phyloP scores from a whole-genome alignment of 1,140 invertebrate species.

The Magallana gigas region DNA sequence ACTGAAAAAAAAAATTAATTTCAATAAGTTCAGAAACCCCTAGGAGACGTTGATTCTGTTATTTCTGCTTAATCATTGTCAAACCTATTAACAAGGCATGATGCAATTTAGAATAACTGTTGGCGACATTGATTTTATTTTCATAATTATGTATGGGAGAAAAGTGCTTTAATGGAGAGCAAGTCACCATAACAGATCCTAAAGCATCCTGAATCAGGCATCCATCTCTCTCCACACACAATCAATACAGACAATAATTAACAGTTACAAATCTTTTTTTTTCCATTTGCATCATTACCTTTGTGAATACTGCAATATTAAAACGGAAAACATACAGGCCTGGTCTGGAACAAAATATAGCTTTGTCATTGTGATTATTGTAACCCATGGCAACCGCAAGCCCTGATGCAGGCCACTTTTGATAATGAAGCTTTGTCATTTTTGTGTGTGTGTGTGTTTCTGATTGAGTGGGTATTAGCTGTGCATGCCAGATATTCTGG shows the following conservation, averaged over 20 bases:
- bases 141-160: not conserved
- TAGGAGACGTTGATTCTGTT: not conserved
- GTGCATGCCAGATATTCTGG: not conserved
- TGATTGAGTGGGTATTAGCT: slow-evolving; percentile 18
- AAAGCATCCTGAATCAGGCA: slow-evolving; percentile 1
- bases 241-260: slow-evolving; percentile 19
- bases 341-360: too few species aligned
- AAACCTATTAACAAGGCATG: not conserved
- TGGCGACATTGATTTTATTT: not conserved
- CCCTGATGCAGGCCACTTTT: not conserved
- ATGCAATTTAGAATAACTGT: not conserved
- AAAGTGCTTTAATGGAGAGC: not conserved
- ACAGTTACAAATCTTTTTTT: slow-evolving; percentile 1
- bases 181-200: slow-evolving; percentile 1
- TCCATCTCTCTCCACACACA: not conserved
- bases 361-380: not conserved
- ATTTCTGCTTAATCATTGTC: slow-evolving; percentile 14
- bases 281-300: not conserved
- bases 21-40: not conserved
- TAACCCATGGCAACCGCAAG: not conserved
- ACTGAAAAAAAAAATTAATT: not conserved
- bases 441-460: not conserved
- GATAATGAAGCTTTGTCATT: not conserved
- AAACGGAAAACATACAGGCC: not conserved
- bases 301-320: not conserved